Conservation (phyloP, 2,113 vertebrate species). For the Okapia johnstoni region DNA sequence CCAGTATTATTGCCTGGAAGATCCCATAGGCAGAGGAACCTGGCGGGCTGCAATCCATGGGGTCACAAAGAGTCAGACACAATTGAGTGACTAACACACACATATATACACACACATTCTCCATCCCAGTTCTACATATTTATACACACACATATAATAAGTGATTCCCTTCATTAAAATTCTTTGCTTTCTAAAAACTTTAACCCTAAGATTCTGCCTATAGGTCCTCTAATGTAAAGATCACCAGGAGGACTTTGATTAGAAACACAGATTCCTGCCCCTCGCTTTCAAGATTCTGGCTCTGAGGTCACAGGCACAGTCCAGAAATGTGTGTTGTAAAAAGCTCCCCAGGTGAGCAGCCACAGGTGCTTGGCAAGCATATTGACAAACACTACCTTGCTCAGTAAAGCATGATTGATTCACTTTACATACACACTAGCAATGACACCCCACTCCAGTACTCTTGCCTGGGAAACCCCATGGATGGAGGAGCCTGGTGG, state of each 20-base stretch:
- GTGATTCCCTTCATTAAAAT: background rate
- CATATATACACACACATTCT: background rate
- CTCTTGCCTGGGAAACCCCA: too few relatives aligned
- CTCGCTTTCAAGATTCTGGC: background rate
- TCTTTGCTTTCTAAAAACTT: background rate
- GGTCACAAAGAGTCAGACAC: background rate
- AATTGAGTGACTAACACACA: background rate
- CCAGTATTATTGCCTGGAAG: background rate
- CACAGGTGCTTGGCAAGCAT: background rate
- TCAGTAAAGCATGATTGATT: background rate
- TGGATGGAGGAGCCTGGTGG: too few relatives aligned
- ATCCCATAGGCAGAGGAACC: background rate
- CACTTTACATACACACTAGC: background rate
- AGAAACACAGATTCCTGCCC: background rate
- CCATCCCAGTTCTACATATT: background rate
- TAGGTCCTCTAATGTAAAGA: background rate
- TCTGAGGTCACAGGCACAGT: background rate
- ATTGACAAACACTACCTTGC: background rate
- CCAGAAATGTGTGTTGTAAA: background rate
- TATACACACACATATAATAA: background rate
- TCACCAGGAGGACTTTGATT: background rate
- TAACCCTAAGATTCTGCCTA: background rate
- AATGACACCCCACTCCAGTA: too few relatives aligned
- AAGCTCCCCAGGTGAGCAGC: background rate
- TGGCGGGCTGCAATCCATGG: background rate